Evolutionary conservation across 2,888 invertebrate genomes (phyloP).

Genomic region (Ashinkailepas kermadecensis): DNA sequence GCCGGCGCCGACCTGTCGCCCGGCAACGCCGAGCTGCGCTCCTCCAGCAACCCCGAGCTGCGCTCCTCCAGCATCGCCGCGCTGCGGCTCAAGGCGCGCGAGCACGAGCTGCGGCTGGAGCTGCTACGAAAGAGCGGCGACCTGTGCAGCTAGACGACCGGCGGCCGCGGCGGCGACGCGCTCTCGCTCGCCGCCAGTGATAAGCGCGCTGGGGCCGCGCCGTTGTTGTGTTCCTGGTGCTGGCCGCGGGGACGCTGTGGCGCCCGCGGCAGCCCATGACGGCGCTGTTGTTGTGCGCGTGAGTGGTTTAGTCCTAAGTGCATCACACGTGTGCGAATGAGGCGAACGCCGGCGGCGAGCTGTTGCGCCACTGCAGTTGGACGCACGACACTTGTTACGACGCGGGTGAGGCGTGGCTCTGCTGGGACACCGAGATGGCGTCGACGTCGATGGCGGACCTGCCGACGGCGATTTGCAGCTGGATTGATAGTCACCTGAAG

Average conservation of each 20-base stretch:
- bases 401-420: too few relatives aligned
- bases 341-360: not conserved
- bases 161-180: not conserved
- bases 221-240: not conserved
- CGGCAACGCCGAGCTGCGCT: constrained; percentile 23
- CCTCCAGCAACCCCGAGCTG: constrained; percentile 29
- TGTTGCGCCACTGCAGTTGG: not conserved
- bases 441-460: not conserved
- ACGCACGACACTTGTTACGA: too few relatives aligned
- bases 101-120: constrained; percentile 77
- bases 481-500: not conserved
- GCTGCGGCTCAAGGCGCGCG: constrained; percentile 74
- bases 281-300: not conserved
- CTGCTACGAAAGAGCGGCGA: constrained; percentile 56
- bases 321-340: not conserved
- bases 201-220: not conserved
- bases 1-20: constrained; percentile 23
- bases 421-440: too few relatives aligned
- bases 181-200: not conserved
- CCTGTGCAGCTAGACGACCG: constrained; percentile 22
- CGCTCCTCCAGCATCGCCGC: constrained; percentile 33
- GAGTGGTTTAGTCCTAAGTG: not conserved
- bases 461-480: not conserved
- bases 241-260: not conserved
- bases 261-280: not conserved